Base-by-base conservation (phyloP, 64 coral and sea anemone species). In the Platygyra sinensis region DNA sequence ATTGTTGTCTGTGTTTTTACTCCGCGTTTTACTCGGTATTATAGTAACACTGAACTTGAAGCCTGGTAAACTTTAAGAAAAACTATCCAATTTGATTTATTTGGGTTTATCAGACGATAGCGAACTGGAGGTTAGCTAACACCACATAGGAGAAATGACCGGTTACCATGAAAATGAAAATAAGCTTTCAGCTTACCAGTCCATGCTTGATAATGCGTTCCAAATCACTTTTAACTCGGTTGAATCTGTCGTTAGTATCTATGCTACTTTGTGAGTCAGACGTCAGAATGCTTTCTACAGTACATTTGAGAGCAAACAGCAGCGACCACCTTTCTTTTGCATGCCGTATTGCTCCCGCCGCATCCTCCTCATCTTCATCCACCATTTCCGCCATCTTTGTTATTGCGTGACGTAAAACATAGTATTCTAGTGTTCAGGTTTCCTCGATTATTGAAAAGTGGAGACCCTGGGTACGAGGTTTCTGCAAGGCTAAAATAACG, bases 311-410 rank as follows among this genome's bases (percentile, higher is more conserved):
- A 32, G 60, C 71, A 22, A 55, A 25, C 16, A 98, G 76, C 62
- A 98, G 78, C 62, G 75, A 72, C 80, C 90, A 98, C 86, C 93
- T 98, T 95, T 93, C 75, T 72, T 80, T 63, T 55, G 96, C 90
- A 76, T 90, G 76, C 77, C 78, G 42, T 67, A 90, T 62, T 57
- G 72, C 71, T 22, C 52, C 60, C 2, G 18, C 36, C 22, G 39
- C 86, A 38, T 83, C 84, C 61, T 83, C 42, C 42, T 46, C 42
- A 46, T 46, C 42, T 5, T 46, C 42, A 46, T 46, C 42, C 42
- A 8, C 42, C 42, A 8, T 46, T 46, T 46, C 90, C 90, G 93
- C 96, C 96, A 98, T 98, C 83, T 87, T 92, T 86, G 81, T 92
- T 92, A 7, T 86, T 10, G 32, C 22, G 24, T 85, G 33, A 65